Percentiles rank a stretch among this genome's conserved stretches.
Evolutionary conservation across 2,797 vertebrate genomes (phyloP).

Genomic region (Coranthus polyacanthus): DNA sequence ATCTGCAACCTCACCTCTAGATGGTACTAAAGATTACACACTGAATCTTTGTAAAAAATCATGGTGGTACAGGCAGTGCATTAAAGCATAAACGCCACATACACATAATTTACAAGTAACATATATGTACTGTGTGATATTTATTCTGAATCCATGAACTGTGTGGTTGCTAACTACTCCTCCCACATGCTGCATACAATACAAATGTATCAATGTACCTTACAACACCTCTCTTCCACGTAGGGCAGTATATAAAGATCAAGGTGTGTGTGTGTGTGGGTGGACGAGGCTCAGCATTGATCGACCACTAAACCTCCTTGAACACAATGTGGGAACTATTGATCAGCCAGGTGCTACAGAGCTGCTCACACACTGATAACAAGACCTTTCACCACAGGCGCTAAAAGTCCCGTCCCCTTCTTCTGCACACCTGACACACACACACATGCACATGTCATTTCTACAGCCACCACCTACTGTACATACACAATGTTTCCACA

Average conservation of each 20-base stretch:
- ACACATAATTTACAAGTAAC: too few relatives aligned
- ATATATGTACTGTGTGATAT: too few relatives aligned
- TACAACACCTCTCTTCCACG: background rate
- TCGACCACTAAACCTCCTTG: slow-evolving; percentile 78
- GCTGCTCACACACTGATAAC: slow-evolving; percentile 81
- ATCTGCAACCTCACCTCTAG: too few relatives aligned
- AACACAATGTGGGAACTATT: slow-evolving; percentile 80
- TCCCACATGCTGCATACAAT: too few relatives aligned
- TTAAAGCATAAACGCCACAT: too few relatives aligned
- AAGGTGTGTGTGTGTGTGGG: background rate
- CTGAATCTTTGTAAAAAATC: too few relatives aligned
- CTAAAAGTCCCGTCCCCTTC: slow-evolving; percentile 26
- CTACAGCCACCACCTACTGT: background rate
- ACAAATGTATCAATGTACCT: too few relatives aligned
- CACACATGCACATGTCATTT: background rate
- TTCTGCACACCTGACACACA: slow-evolving; percentile 30
- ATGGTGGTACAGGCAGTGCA: too few relatives aligned
- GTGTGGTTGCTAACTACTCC: too few relatives aligned
- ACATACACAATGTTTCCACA: background rate
- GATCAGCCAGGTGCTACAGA: slow-evolving; percentile 78
- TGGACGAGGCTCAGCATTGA: slow-evolving; percentile 64
- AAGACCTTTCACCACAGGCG: slow-evolving; percentile 59
- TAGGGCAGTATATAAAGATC: background rate
- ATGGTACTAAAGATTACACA: too few relatives aligned
- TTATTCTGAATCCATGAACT: too few relatives aligned